These are phyloP conservation scores for Corythoichthys haematopterus DNA, from an alignment of 2,113 vertebrate genomes.

Conservation along the genomic window DNA sequence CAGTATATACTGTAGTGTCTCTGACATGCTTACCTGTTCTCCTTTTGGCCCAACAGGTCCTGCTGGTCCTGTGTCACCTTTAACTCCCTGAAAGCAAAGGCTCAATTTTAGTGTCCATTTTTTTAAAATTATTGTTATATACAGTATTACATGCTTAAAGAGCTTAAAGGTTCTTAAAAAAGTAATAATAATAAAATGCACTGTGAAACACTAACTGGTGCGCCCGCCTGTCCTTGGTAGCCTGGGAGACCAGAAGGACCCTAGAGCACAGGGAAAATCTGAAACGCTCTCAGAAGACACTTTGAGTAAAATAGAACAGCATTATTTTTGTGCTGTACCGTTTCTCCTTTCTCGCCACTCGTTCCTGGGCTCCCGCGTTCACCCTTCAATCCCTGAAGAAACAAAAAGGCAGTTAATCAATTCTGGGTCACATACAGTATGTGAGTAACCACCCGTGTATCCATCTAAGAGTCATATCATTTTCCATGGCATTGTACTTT, in stretches of 20 bases:
- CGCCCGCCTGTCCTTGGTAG: constrained; percentile 77
- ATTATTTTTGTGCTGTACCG: constrained; percentile 68
- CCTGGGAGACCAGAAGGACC: constrained; percentile 83
- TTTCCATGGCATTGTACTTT: constrained; percentile 12
- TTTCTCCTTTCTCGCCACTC: constrained; percentile 85
- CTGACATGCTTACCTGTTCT: constrained; percentile 76
- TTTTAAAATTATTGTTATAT: background rate
- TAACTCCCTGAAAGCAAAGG: constrained; percentile 76
- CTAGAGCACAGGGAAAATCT: constrained; percentile 57
- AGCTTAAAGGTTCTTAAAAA: constrained; percentile 6
- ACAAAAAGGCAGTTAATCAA: constrained; percentile 24
- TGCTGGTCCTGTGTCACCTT: constrained; percentile 80
- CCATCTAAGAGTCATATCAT: constrained; percentile 16
- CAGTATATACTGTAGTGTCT: background rate
- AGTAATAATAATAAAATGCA: constrained; percentile 6
- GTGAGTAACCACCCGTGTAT: constrained; percentile 1
- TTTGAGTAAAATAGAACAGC: background rate
- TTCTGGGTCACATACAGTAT: constrained; percentile 11
- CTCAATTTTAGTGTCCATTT: background rate
- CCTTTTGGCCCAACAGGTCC: constrained; percentile 82
- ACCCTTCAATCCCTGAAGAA: constrained; percentile 83
- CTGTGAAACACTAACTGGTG: constrained; percentile 72
- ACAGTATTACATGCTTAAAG: background rate
- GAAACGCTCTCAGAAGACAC: constrained; percentile 1
- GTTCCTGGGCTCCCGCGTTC: constrained; percentile 81